These are phyloP conservation scores for Decapterus maruadsi DNA, from an alignment of 2,797 vertebrate genomes.

Conservation along the genomic window DNA sequence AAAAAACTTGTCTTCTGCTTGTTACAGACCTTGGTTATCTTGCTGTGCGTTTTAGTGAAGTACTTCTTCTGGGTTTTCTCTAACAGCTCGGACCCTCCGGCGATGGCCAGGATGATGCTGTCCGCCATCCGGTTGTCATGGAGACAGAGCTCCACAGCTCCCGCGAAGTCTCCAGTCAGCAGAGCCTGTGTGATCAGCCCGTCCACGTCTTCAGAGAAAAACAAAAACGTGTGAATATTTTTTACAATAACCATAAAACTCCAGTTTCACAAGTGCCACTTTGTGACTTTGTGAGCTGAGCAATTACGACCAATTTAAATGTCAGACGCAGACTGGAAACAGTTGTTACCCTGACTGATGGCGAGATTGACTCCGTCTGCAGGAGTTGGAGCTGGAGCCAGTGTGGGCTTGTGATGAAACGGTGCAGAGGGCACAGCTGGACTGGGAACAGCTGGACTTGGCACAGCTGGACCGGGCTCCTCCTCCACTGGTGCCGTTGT, in stretches of 20 bases:
- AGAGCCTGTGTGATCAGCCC: slow-evolving; percentile 96
- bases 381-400: slow-evolving; percentile 63
- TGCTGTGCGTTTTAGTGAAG: slow-evolving; percentile 92
- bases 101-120: slow-evolving; percentile 95
- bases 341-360: slow-evolving; percentile 72
- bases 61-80: slow-evolving; percentile 95
- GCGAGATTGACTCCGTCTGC: slow-evolving; percentile 80
- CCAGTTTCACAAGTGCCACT: too few species aligned
- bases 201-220: slow-evolving; percentile 88
- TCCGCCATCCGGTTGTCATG: slow-evolving; percentile 97
- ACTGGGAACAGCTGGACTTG: slow-evolving; percentile 46
- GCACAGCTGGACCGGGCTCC: slow-evolving; percentile 54
- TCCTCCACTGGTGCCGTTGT: slow-evolving; percentile 43
- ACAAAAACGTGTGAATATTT: not conserved
- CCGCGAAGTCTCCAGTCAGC: slow-evolving; percentile 94
- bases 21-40: slow-evolving; percentile 90
- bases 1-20: fast-evolving
- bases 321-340: too few species aligned
- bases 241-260: not conserved
- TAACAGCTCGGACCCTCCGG: slow-evolving; percentile 93
- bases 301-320: too few species aligned
- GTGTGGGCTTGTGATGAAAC: not conserved
- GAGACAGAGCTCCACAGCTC: slow-evolving; percentile 95
- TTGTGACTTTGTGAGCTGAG: not conserved
- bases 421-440: slow-evolving; percentile 49